Evolutionary conservation across 2,113 vertebrate genomes (phyloP).

Genomic region (Carassius carassius): DNA sequence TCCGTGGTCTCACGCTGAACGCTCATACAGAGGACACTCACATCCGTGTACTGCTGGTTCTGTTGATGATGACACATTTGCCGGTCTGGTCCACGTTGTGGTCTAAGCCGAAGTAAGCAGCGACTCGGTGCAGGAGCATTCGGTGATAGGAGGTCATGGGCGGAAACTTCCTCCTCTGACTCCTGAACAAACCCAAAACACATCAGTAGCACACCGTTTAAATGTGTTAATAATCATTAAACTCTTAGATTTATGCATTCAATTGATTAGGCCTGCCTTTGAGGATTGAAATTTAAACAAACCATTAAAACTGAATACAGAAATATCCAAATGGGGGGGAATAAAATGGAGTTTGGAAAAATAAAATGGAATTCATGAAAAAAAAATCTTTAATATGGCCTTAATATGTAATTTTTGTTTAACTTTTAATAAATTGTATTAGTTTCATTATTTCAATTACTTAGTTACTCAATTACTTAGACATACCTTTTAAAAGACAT

Average conservation of each 20-base stretch:
- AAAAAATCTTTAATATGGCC: no score
- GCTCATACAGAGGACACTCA: conserved; percentile 73
- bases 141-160: conserved; percentile 98
- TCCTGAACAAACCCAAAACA: conserved; percentile 68
- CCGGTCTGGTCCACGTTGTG: conserved; percentile 98
- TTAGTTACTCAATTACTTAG: no score
- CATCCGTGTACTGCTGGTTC: conserved; percentile 98
- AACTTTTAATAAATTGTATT: no score
- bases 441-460: no score
- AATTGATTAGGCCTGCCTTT: background rate
- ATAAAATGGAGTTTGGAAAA: no score
- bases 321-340: background rate
- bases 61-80: conserved; percentile 97
- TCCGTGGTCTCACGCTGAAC: no score
- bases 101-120: conserved; percentile 97
- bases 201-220: background rate
- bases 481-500: no score
- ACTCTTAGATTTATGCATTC: background rate
- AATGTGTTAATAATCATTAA: background rate
- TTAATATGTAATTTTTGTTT: no score
- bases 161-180: conserved; percentile 95
- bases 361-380: no score
- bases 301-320: background rate
- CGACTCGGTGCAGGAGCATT: conserved; percentile 96
- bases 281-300: background rate